These are phyloP conservation scores for Limanda limanda DNA, from an alignment of 2,113 vertebrate species.

Conservation along the genomic window DNA sequence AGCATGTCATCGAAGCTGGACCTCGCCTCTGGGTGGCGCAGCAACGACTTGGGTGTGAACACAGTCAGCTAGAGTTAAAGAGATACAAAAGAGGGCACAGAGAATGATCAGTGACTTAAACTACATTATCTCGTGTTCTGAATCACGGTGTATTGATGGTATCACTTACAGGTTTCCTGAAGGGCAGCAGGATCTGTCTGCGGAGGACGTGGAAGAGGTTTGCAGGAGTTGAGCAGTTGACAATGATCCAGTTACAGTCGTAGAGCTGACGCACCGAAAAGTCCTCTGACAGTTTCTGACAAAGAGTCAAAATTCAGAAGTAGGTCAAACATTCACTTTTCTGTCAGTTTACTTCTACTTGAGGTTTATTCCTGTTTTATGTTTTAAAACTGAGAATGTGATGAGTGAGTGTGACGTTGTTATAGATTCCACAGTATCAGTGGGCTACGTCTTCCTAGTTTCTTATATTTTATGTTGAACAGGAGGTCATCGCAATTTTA, in stretches of 20 bases:
- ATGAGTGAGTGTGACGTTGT: too few species aligned
- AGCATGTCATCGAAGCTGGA: conserved; percentile 94
- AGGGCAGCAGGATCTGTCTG: conserved; percentile 92
- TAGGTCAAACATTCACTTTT: neutral
- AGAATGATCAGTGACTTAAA: neutral
- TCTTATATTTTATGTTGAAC: too few species aligned
- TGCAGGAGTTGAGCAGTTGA: conserved; percentile 93
- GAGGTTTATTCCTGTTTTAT: too few species aligned
- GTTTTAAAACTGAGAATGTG: too few species aligned
- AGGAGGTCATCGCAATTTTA: too few species aligned
- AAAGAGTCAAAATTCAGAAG: neutral
- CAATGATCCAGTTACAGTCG: conserved; percentile 95
- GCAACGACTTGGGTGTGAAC: conserved; percentile 97
- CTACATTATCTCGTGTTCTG: accelerated
- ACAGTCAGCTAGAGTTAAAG: conserved; percentile 87
- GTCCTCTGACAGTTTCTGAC: conserved; percentile 85
- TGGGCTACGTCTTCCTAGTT: too few species aligned
- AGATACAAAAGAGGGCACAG: neutral
- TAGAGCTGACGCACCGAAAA: conserved; percentile 90
- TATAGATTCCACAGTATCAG: too few species aligned
- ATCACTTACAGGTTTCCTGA: conserved; percentile 91
- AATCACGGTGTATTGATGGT: neutral
- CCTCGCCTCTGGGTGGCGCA: conserved; percentile 95
- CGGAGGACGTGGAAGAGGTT: conserved; percentile 95
- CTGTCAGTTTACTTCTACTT: neutral